phyloP scores from a whole-genome alignment of 2,888 invertebrate genomes.

The Phrixothrix hirtus region DNA sequence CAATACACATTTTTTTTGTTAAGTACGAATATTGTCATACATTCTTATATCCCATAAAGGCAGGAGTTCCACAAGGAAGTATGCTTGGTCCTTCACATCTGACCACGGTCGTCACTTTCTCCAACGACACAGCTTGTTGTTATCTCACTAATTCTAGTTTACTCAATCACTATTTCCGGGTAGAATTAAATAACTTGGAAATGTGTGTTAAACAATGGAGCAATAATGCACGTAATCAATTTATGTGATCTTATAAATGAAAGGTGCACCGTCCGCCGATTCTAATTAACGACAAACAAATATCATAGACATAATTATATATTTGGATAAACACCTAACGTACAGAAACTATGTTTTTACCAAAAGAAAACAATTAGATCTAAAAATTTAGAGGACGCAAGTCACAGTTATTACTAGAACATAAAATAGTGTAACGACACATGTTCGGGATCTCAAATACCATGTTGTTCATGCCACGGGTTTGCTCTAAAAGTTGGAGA shows the following conservation, averaged over 20 bases:
- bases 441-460: no score
- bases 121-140: no score
- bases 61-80: constrained; percentile 3
- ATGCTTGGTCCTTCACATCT: constrained; percentile 19
- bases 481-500: no score
- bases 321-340: constrained; percentile 3
- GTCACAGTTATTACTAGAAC: background rate
- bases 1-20: no score
- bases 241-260: no score
- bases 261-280: background rate
- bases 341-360: constrained; percentile 1
- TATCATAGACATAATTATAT: constrained; percentile 1
- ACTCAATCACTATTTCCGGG: constrained; percentile 6
- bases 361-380: background rate
- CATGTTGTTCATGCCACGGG: no score
- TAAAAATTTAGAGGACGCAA: background rate
- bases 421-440: constrained; percentile 4
- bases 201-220: constrained; percentile 3
- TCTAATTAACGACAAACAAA: constrained; percentile 1
- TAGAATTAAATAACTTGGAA: constrained; percentile 6
- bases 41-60: constrained; percentile 2
- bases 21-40: no score
- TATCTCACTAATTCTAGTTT: no score
- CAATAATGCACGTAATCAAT: constrained; percentile 2
- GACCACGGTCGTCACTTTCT: constrained; percentile 6